Evolutionary conservation across 2,888 invertebrate genomes (phyloP), one percentile per base, ranked within the genome.

Genomic region (Drosophila atroscutellata): DNA sequence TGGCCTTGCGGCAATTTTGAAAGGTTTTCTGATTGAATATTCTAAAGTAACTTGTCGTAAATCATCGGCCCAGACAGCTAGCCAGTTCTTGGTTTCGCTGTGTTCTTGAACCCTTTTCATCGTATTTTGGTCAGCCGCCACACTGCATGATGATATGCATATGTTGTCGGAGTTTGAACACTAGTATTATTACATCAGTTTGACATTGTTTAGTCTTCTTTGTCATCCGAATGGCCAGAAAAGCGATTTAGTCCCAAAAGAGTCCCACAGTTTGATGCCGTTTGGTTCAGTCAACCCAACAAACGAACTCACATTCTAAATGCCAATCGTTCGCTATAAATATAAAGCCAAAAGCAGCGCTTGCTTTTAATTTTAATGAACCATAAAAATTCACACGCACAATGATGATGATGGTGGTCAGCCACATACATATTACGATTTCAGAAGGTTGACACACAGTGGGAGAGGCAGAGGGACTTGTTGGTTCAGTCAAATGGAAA

Each of bases 321-420:
- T 81, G 86, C 86, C 82, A 75, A 83, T 86, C 77, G 64, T 47
- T 60, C n/a, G 72, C 77, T 80, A 83, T 88, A 83, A 85, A 84
- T 80, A 86, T 78, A 73, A 62, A 39, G 47, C 39, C 50, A 64
- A 63, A 64, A 50, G 54, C 68, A 63, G 66, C 55, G 79, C 75
- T 75, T 80, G 90, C 75, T 86, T 77, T 88, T 80, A 84, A 78
- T 86, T 86, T 87, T 90, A 87, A 87, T 90, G 90, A 86, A 84
- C 89, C 86, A 87, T 90, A 89, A 87, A 87, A 89, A 90, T 86
- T 90, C 85, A 86, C 85, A 86, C 86, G 89, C 89, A 86, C 83
- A 68, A 72, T 69, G 68, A 69, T 61, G 63, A 69, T 54, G 58
- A 56, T 55, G 47, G 72, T 59, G 52, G 63, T 9, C 50, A 54